Evolutionary conservation across 2,113 vertebrate genomes (phyloP).

Genomic region (Isichthys henryi): DNA sequence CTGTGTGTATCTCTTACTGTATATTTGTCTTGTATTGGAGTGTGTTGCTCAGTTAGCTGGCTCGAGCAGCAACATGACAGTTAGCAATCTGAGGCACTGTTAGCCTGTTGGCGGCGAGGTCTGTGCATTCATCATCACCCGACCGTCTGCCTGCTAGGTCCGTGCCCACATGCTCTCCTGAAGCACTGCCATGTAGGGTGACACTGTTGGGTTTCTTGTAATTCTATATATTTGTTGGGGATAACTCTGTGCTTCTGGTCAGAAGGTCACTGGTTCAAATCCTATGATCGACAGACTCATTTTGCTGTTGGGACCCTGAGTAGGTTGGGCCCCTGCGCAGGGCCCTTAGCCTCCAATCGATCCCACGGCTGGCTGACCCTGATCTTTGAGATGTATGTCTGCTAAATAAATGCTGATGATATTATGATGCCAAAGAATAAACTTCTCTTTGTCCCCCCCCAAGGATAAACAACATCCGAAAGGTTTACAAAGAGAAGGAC

Average conservation of each 20-base stretch:
- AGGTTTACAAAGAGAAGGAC: conserved; percentile 81
- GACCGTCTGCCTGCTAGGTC: not conserved
- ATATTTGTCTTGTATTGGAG: not conserved
- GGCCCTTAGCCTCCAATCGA: not conserved
- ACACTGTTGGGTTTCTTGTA: not conserved
- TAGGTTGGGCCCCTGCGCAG: not conserved
- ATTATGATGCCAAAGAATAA: not conserved
- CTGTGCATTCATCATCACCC: not conserved
- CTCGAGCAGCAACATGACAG: not conserved
- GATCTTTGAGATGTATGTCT: not conserved
- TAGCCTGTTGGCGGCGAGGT: not conserved
- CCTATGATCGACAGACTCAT: not conserved
- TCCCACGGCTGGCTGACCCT: not conserved
- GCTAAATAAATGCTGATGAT: not conserved
- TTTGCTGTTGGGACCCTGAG: not conserved
- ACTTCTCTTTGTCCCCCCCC: conserved; percentile 28
- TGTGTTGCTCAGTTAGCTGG: not conserved
- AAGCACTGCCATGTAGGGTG: not conserved
- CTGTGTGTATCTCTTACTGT: not conserved
- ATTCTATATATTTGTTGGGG: not conserved
- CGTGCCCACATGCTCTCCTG: not conserved
- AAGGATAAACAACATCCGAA: conserved; percentile 86
- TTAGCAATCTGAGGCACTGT: not conserved
- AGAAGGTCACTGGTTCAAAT: not conserved
- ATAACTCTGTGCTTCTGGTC: not conserved